These are phyloP conservation scores for Cygnus atratus DNA, from an alignment of 2,113 vertebrate species.

Conservation along the genomic window DNA sequence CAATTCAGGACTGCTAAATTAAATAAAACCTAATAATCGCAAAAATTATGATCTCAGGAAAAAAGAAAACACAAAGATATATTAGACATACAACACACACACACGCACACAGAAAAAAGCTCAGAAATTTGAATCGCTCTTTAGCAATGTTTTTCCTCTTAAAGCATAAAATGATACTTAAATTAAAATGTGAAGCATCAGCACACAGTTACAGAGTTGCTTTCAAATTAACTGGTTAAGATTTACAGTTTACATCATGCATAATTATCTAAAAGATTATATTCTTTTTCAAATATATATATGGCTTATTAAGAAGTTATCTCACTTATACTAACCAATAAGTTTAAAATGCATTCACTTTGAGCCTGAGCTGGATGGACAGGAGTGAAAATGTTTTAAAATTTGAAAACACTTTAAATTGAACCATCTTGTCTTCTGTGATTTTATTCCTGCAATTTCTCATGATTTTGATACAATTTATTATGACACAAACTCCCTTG, in stretches of 20 bases:
- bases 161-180: not conserved
- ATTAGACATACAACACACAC: not conserved
- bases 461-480: not conserved
- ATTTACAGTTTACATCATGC: not conserved
- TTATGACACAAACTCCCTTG: not conserved
- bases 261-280: not conserved
- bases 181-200: not conserved
- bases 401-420: constrained; percentile 18
- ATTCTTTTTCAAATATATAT: not conserved
- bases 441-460: not conserved
- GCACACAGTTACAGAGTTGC: not conserved
- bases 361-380: not conserved
- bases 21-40: not conserved
- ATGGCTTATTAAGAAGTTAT: not conserved
- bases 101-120: not conserved
- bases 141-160: not conserved
- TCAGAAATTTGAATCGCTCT: not conserved
- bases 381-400: not conserved
- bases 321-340: not conserved
- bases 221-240: not conserved
- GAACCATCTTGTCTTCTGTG: not conserved
- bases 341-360: not conserved
- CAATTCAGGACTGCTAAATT: not conserved
- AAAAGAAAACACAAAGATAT: accelerated
- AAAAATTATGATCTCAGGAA: accelerated